These are phyloP conservation scores for Eurystomus glaucurus DNA, from an alignment of 2,797 vertebrate species.

Conservation along the genomic window DNA sequence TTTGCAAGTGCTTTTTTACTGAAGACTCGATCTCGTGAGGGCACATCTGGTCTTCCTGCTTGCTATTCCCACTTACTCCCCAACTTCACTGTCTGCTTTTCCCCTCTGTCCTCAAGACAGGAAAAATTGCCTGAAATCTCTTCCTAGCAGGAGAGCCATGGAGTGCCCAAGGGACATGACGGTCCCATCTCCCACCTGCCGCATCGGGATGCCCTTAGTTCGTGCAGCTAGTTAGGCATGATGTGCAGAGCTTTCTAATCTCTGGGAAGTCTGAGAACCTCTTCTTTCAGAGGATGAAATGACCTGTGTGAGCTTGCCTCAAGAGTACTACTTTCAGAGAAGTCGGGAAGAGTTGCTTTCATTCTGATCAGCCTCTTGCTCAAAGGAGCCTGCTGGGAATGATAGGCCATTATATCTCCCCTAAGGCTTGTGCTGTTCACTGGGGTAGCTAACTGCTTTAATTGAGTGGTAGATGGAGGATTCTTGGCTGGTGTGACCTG, in stretches of 20 bases:
- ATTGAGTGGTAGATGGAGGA: conserved; percentile 5
- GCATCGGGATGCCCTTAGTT: rapidly evolving
- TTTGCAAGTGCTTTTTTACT: background rate
- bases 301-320: background rate
- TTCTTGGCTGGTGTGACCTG: conserved; percentile 52
- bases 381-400: conserved; percentile 43
- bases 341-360: background rate
- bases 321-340: background rate
- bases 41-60: rapidly evolving
- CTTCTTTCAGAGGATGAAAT: background rate
- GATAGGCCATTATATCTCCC: background rate
- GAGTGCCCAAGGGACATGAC: rapidly evolving
- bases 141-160: background rate
- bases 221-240: background rate
- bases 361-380: background rate
- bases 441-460: background rate
- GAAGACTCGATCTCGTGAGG: background rate
- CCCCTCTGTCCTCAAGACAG: background rate
- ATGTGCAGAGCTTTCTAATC: background rate
- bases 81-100: background rate
- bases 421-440: background rate
- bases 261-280: background rate
- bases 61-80: background rate
- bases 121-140: background rate
- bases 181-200: background rate